phyloP scores from a whole-genome alignment of 2,113 vertebrate species.

The Alectura lathami region DNA sequence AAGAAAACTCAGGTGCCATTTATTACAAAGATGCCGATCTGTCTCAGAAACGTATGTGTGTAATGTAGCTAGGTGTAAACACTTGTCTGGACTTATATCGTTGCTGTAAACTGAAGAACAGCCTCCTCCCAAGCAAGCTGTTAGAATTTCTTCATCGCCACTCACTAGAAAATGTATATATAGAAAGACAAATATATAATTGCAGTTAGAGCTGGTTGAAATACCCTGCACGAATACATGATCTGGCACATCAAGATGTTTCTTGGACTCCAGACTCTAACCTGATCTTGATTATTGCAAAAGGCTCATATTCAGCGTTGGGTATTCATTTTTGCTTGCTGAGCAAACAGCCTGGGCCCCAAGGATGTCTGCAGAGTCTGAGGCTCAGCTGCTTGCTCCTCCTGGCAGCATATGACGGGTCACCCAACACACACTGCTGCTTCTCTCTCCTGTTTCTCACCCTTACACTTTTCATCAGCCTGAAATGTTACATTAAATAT shows the following conservation, averaged over 20 bases:
- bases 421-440: neutral
- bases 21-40: conserved; percentile 31
- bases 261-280: neutral
- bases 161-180: neutral
- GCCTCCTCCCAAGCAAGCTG: neutral
- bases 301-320: neutral
- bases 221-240: neutral
- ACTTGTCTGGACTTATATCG: neutral
- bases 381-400: neutral
- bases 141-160: neutral
- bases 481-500: neutral
- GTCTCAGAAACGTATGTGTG: conserved; percentile 13
- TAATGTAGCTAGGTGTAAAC: neutral
- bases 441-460: neutral
- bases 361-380: neutral
- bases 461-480: neutral
- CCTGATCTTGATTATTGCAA: neutral
- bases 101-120: neutral
- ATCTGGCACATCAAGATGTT: neutral
- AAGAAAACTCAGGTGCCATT: conserved; percentile 28
- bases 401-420: neutral
- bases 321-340: neutral
- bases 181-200: neutral
- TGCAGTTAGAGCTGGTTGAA: neutral
- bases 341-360: neutral